Base-by-base conservation (phyloP, 2,888 invertebrate species). In the Agrypnus murinus region DNA sequence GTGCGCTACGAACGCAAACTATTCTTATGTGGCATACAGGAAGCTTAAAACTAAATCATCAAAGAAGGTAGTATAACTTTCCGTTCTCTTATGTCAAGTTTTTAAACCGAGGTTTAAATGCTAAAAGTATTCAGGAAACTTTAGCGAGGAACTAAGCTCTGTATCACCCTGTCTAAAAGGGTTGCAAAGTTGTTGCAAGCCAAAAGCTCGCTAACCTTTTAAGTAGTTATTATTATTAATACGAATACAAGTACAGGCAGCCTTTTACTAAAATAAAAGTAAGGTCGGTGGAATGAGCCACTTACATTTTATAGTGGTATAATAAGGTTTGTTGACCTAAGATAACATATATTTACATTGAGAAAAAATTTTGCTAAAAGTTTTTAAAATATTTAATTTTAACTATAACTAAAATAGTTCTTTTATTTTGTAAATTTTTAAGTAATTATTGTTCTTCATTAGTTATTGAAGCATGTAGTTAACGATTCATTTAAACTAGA, bases 191-290 rank as follows among this genome's bases (percentile, higher is more conserved):
- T 53, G 25, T n/a, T n/a, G n/a, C n/a, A 17, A 53, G 12, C 31
- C 55, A 64, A 53, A 46, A 64, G 55, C 64, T 25, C 64, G 15
- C 15, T 32, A 55, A 64, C 64, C 64, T 64, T 55, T 64, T 64
- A 55, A 64, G 64, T 64, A 55, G 64, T 64, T 64, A 64, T 64
- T 64, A 64, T 64, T 64, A 64, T 64, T 64, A 64, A 55, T 64
- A 64, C 38, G 15, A 34, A 31, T 14, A 10, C 36, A 36, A 12
- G 38, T 32, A 31, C 43, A 62, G 25, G 14, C 34, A 12, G 48
- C 48, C 34, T 48, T 62, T 62, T 48, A 55, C 2, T 9, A 55
- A 38, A 55, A 64, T 38, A 62, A 62, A 62, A 48, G 36, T 36
- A 25, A 38, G 8, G 12, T n/a, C 17, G 36, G 17, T 17, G 55